Evolutionary conservation across 1,140 invertebrate genomes (phyloP).

Genomic region (Amphibalanus amphitrite): DNA sequence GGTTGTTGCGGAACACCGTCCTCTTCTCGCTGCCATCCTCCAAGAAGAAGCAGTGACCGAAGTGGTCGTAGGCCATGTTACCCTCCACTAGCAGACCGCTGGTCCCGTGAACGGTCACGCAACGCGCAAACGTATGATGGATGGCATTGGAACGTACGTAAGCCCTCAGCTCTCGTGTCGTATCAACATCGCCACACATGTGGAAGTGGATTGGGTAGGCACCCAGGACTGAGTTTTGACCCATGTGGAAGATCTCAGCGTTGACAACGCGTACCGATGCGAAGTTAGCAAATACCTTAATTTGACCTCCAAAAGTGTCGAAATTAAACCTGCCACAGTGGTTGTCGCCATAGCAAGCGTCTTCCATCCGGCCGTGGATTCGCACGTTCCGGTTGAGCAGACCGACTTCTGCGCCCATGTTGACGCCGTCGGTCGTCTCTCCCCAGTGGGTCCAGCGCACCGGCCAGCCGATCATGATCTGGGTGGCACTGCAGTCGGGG

Average conservation of each 20-base stretch:
- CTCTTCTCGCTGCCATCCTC: background rate
- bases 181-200: background rate
- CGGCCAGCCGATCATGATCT: too few relatives aligned
- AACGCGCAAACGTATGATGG: background rate
- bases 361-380: background rate
- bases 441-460: background rate
- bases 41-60: background rate
- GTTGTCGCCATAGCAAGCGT: background rate
- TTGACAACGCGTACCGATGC: background rate
- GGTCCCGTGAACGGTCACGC: background rate
- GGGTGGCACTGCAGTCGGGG: background rate
- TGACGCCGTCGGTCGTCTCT: conserved; percentile 1
- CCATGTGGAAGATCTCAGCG: background rate
- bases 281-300: background rate
- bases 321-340: background rate
- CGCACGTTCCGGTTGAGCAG: background rate
- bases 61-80: background rate
- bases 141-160: background rate
- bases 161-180: background rate
- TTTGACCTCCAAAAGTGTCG: background rate
- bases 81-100: background rate
- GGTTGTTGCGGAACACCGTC: background rate
- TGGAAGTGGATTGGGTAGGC: background rate
- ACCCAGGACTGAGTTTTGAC: background rate
- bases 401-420: background rate